These are phyloP conservation scores for Raja brachyura DNA, from an alignment of 2,113 vertebrate genomes.

Conservation along the genomic window DNA sequence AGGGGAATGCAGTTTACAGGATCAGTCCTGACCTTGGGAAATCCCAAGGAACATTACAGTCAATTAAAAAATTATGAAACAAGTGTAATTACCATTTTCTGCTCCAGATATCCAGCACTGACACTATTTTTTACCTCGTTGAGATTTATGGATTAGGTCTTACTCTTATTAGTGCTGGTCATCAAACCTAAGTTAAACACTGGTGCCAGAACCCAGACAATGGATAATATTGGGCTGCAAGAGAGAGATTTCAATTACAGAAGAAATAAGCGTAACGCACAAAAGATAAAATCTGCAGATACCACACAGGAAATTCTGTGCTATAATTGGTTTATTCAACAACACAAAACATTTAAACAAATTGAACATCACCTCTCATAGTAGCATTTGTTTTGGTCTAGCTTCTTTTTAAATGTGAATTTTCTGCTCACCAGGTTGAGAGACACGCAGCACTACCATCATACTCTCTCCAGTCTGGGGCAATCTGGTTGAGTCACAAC, in stretches of 20 bases:
- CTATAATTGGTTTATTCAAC: neutral
- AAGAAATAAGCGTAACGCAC: neutral
- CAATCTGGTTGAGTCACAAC: neutral
- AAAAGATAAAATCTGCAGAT: neutral
- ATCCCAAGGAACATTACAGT: neutral
- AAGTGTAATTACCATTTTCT: neutral
- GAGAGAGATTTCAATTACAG: neutral
- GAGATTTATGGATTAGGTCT: neutral
- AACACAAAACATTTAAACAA: neutral
- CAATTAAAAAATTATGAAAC: neutral
- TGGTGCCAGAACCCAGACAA: neutral
- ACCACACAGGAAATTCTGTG: neutral
- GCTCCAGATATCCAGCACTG: neutral
- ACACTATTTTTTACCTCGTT: neutral
- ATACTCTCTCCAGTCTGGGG: neutral
- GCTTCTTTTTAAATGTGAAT: neutral
- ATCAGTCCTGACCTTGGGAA: neutral
- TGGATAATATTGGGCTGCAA: neutral
- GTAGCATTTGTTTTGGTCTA: neutral
- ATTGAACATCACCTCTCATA: neutral
- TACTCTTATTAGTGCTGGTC: neutral
- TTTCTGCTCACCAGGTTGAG: neutral
- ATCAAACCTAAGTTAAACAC: neutral
- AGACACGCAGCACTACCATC: neutral
- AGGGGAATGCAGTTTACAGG: no score